Conservation (phyloP, 2,888 invertebrate genomes). For the Schrankia costaestrigalis region DNA sequence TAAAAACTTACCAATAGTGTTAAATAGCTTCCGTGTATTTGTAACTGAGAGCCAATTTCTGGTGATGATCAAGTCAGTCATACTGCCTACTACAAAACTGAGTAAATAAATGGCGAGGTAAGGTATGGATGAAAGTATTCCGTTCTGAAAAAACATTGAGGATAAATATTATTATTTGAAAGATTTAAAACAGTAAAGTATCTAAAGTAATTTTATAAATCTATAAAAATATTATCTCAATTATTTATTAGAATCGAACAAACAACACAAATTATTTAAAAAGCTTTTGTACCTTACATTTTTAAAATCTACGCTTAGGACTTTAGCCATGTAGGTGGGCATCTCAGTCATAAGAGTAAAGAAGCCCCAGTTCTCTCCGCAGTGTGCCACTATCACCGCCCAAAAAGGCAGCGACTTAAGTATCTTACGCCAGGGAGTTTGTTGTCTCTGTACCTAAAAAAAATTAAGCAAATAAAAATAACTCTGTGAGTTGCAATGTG, state of each 20-base stretch:
- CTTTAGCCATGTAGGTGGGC: slow-evolving; percentile 82
- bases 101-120: slow-evolving; percentile 78
- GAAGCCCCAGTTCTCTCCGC: slow-evolving; percentile 85
- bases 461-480: no score
- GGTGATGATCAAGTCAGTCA: slow-evolving; percentile 74
- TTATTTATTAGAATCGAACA: no score
- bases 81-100: slow-evolving; percentile 78
- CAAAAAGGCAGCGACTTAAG: slow-evolving; percentile 68
- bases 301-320: slow-evolving; percentile 77
- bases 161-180: background rate
- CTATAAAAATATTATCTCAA: background rate
- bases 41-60: slow-evolving; percentile 42
- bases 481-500: no score
- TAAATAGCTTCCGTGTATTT: slow-evolving; percentile 64
- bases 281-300: no score
- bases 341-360: slow-evolving; percentile 77
- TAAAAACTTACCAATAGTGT: slow-evolving; percentile 61
- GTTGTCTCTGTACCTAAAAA: background rate
- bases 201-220: background rate
- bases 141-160: slow-evolving; percentile 75
- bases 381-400: slow-evolving; percentile 64
- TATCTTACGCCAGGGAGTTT: slow-evolving; percentile 64
- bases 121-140: slow-evolving; percentile 80
- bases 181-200: background rate
- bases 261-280: no score